These are phyloP conservation scores for Agrochola lota DNA, from an alignment of 2,888 invertebrate species.

Conservation along the genomic window DNA sequence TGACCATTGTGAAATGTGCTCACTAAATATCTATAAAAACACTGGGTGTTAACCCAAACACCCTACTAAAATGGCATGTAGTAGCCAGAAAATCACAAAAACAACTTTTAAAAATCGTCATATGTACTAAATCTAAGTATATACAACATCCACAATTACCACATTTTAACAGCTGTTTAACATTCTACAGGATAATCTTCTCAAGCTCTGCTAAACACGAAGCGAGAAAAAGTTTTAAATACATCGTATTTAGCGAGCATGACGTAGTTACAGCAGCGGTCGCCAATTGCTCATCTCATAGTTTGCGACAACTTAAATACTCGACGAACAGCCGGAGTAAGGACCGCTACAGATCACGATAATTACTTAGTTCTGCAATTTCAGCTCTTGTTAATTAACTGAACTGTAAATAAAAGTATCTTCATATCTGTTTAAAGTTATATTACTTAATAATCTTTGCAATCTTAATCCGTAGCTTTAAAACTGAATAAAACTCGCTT, in stretches of 20 bases:
- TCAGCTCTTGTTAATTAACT: background rate
- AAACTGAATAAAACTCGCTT: slow-evolving; percentile 11
- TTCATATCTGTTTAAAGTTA: background rate
- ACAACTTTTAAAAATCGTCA: background rate
- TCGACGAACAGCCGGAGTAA: slow-evolving; percentile 2
- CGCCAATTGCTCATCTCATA: slow-evolving; percentile 43
- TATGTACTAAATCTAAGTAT: background rate
- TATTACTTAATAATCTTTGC: background rate
- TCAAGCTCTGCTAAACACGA: slow-evolving; percentile 19
- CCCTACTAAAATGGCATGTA: slow-evolving; percentile 1
- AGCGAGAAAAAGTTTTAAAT: slow-evolving; percentile 22
- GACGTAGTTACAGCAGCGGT: slow-evolving; percentile 15
- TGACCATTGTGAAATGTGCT: too few species aligned
- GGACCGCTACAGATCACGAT: background rate
- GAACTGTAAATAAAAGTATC: background rate
- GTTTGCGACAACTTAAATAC: slow-evolving; percentile 37
- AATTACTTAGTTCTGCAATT: slow-evolving; percentile 1
- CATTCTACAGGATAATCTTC: slow-evolving; percentile 5
- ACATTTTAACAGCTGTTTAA: slow-evolving; percentile 8
- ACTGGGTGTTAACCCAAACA: background rate
- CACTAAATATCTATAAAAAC: slow-evolving; percentile 16
- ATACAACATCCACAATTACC: background rate
- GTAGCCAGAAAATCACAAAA: background rate
- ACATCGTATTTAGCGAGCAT: slow-evolving; percentile 22
- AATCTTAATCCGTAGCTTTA: slow-evolving; percentile 8